Conservation (phyloP, 2,113 vertebrate genomes). For the Thalassoma bifasciatum region DNA sequence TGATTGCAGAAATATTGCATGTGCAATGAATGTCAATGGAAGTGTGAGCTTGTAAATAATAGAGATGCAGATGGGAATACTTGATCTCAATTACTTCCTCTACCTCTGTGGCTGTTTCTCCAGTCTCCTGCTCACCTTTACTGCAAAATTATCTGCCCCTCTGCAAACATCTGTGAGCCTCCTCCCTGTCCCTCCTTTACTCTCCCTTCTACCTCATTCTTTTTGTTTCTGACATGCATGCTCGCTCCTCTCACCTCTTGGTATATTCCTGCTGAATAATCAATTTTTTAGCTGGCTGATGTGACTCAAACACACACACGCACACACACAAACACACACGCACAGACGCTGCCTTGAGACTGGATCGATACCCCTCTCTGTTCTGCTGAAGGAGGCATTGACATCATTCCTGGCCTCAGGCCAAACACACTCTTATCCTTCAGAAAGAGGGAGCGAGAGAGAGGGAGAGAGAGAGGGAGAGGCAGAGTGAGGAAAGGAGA, state of each 20-base stretch:
- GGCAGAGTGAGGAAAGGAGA: slow-evolving; percentile 39
- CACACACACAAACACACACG: slow-evolving; percentile 34
- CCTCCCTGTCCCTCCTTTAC: slow-evolving; percentile 47
- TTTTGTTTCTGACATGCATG: slow-evolving; percentile 73
- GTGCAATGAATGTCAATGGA: slow-evolving; percentile 56
- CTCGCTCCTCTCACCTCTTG: slow-evolving; percentile 78
- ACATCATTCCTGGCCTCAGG: slow-evolving; percentile 81
- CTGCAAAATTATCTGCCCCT: slow-evolving; percentile 48
- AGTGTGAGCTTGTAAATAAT: slow-evolving; percentile 59
- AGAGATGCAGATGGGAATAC: slow-evolving; percentile 63
- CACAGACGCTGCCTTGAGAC: slow-evolving; percentile 79
- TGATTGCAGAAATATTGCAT: slow-evolving; percentile 39
- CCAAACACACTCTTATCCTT: slow-evolving; percentile 83
- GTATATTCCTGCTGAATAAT: slow-evolving; percentile 82
- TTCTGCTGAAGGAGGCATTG: slow-evolving; percentile 84
- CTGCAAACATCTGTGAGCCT: slow-evolving; percentile 53
- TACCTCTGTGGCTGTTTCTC: slow-evolving; percentile 39
- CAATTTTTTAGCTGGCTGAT: slow-evolving; percentile 78
- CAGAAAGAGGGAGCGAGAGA: slow-evolving; percentile 65
- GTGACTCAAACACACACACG: slow-evolving; percentile 69
- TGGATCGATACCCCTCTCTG: slow-evolving; percentile 82
- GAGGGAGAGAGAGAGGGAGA: slow-evolving; percentile 31
- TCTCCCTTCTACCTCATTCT: slow-evolving; percentile 57
- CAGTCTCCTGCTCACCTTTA: slow-evolving; percentile 56
- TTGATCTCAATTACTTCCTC: slow-evolving; percentile 70